Conservation (phyloP, 2,113 vertebrate species). For the Cathartes aura region DNA sequence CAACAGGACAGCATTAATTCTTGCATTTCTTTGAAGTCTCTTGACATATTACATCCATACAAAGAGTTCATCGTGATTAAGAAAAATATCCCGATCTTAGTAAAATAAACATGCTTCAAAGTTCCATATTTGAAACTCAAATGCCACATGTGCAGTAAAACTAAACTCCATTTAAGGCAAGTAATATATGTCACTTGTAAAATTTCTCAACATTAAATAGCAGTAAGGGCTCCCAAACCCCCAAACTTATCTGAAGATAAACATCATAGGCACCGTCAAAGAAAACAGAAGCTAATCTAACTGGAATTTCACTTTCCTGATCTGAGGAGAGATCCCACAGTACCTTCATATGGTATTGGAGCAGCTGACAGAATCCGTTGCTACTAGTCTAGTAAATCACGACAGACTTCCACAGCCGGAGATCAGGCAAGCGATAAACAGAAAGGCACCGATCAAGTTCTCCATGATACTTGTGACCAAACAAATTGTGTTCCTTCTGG, state of each 20-base stretch:
- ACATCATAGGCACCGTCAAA: constrained; percentile 56
- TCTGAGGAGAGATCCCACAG: constrained; percentile 26
- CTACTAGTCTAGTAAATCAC: not conserved
- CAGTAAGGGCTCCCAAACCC: constrained; percentile 24
- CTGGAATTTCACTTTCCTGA: constrained; percentile 25
- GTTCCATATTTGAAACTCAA: constrained; percentile 48
- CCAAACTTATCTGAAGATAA: constrained; percentile 31
- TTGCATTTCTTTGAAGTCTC: constrained; percentile 19
- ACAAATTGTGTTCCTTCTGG: not conserved
- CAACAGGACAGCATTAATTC: constrained; percentile 11
- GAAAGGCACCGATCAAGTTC: constrained; percentile 35
- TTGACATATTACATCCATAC: constrained; percentile 21
- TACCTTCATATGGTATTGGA: not conserved
- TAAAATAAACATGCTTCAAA: constrained; percentile 50
- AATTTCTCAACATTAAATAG: constrained; percentile 30
- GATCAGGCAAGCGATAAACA: constrained; percentile 30
- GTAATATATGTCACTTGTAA: constrained; percentile 4
- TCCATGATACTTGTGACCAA: not conserved
- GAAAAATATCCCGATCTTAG: constrained; percentile 39
- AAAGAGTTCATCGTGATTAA: constrained; percentile 42
- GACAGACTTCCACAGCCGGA: not conserved
- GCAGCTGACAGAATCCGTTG: not conserved
- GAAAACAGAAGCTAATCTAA: constrained; percentile 48
- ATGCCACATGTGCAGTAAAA: constrained; percentile 36
- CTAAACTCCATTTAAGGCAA: constrained; percentile 57